phyloP scores from a whole-genome alignment of 2,113 vertebrate species.

The Proteles cristata region DNA sequence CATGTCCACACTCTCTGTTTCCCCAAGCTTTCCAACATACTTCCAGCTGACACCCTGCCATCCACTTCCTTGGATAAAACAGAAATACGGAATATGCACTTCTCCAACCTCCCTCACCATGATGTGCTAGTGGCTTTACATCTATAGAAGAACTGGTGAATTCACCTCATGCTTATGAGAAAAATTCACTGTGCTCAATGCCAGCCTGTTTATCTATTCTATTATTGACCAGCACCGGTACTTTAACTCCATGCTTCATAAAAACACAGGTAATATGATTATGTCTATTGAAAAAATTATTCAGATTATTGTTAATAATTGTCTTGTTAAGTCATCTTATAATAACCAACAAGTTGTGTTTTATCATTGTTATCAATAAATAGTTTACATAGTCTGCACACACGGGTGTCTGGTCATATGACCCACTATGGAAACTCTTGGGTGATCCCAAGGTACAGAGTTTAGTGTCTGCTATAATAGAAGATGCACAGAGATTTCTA shows the following conservation, averaged over 20 bases:
- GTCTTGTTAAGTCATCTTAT: neutral
- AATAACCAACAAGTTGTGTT: neutral
- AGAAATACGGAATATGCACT: neutral
- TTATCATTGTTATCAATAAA: neutral
- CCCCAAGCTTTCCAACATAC: neutral
- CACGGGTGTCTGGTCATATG: neutral
- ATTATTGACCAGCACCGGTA: neutral
- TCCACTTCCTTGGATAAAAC: neutral
- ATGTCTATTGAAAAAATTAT: neutral
- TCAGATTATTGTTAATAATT: neutral
- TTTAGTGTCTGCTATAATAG: neutral
- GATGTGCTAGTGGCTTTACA: neutral
- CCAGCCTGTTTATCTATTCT: neutral
- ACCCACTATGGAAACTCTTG: neutral
- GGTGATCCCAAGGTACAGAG: neutral
- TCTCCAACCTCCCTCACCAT: neutral
- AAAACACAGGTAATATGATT: neutral
- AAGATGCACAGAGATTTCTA: neutral
- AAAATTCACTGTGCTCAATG: neutral
- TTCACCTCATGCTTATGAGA: neutral
- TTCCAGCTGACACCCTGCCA: neutral
- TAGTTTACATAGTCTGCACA: neutral
- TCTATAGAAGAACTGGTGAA: neutral
- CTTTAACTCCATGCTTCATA: neutral
- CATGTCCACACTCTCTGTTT: neutral